These are phyloP conservation scores for Macquaria australasica DNA, from an alignment of 2,113 vertebrate species.

Conservation along the genomic window DNA sequence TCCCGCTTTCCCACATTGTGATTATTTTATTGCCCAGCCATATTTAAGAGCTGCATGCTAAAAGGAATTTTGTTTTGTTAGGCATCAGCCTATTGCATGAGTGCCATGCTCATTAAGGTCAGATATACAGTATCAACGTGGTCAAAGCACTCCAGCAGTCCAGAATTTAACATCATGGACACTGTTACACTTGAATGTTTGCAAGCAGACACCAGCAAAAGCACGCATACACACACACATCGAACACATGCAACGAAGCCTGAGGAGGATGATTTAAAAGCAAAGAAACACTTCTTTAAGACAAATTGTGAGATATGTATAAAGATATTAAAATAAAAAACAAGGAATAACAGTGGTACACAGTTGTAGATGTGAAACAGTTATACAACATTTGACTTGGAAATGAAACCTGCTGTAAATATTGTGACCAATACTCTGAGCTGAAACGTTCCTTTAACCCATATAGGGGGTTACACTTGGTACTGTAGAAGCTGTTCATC, in stretches of 20 bases:
- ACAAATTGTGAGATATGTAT: conserved; percentile 62
- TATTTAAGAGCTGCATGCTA: conserved; percentile 26
- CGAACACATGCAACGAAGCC: conserved; percentile 19
- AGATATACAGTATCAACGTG: conserved; percentile 14
- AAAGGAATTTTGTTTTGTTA: conserved; percentile 18
- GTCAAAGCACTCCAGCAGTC: conserved; percentile 37
- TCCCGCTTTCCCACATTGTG: conserved; percentile 4
- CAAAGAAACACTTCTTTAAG: conserved; percentile 57
- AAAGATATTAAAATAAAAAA: conserved; percentile 7
- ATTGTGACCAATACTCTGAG: not conserved
- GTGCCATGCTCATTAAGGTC: conserved; percentile 12
- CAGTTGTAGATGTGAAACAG: conserved; percentile 13
- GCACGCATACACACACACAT: not conserved
- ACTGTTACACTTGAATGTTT: not conserved
- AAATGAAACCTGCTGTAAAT: not conserved
- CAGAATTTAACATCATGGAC: not conserved
- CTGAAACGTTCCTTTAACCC: not conserved
- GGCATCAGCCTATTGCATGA: not conserved
- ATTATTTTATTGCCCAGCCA: conserved; percentile 40
- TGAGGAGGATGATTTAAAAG: conserved; percentile 30
- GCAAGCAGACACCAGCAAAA: not conserved
- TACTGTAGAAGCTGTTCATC: not conserved
- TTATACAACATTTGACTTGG: not conserved
- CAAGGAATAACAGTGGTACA: not conserved
- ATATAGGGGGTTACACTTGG: not conserved